Base-by-base conservation (phyloP, 1,140 invertebrate species). In the Drosophila pandora region DNA sequence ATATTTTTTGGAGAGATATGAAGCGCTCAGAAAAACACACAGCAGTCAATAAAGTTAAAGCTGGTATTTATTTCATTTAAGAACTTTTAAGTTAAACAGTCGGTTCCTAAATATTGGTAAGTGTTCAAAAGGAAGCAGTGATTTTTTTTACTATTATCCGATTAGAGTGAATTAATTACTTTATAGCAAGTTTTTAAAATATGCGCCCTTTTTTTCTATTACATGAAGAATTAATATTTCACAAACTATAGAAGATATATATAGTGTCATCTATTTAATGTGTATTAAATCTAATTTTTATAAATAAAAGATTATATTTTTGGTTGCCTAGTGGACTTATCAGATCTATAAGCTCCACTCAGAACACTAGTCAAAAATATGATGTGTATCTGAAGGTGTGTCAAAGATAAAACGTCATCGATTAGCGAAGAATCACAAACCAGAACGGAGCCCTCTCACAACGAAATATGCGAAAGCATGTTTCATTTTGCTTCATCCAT, bases 41-140 rank as follows among this genome's bases (percentile, higher is more conserved):
- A 69, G 69, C 52, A 47, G 69, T 64, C 13, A 2, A 12, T 9
- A 57, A 48, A 69, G 47, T 49, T 68, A 34, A 28, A 8, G 8
- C 32, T 39, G 10, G 37, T 39, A 2, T 67, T 32, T 25, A 60
- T 28, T 12, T 30, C 2, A 49, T 39, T n/a, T 12, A 43, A 25
- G 0, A 49, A 62, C n/a, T 21, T 17, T 17, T 17, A n/a, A 34
- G 22, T 8, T 32, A 12, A 48, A 49, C 50, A 69, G 43, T 39
- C 30, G 0, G 5, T 32, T 37, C 32, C 6, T 9, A 32, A 39
- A 68, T 55, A 23, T 48, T 47, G 8, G 3, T 0, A 53, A 1
- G 4, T 17, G 8, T 6, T 43, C 3, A 10, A 37, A 12, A 12
- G 3, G 2, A 37, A 37, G 8, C 5, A 8, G 6, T 32, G 2